Conservation (phyloP, 2,113 vertebrate genomes). For the Pica pica region DNA sequence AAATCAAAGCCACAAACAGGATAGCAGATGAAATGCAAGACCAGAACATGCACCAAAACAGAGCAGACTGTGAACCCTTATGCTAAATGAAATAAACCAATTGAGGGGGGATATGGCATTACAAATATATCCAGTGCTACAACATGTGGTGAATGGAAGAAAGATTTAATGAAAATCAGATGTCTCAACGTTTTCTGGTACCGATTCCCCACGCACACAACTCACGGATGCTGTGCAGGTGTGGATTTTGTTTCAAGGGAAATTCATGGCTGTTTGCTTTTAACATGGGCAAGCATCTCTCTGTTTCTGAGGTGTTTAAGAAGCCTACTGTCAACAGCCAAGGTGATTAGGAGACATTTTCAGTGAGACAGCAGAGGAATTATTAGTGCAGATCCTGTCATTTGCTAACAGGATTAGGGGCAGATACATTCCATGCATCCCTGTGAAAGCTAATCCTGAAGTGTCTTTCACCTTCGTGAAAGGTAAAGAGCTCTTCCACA, state of each 20-base stretch:
- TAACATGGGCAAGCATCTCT: slow-evolving; percentile 29
- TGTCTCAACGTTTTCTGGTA: neutral
- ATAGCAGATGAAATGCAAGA: neutral
- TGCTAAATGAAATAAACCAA: slow-evolving; percentile 34
- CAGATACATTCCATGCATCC: neutral
- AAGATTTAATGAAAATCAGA: neutral
- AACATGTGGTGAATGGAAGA: neutral
- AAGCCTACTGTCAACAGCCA: slow-evolving; percentile 8
- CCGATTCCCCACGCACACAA: neutral
- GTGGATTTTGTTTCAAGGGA: neutral
- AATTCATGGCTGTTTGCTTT: neutral
- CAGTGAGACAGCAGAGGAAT: neutral
- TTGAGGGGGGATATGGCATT: neutral
- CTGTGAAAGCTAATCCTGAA: neutral
- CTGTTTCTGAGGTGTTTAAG: slow-evolving; percentile 31
- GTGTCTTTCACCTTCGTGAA: neutral
- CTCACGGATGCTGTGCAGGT: neutral
- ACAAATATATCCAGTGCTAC: neutral
- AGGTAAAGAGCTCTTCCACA: neutral
- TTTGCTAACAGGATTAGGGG: slow-evolving; percentile 40
- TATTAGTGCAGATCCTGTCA: neutral
- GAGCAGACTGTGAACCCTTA: neutral
- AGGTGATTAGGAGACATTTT: slow-evolving; percentile 17
- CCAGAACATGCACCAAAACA: neutral
- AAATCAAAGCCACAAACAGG: neutral